Evolutionary conservation across 2,113 vertebrate species (phyloP).

Genomic region (Harpagus bidentatus): DNA sequence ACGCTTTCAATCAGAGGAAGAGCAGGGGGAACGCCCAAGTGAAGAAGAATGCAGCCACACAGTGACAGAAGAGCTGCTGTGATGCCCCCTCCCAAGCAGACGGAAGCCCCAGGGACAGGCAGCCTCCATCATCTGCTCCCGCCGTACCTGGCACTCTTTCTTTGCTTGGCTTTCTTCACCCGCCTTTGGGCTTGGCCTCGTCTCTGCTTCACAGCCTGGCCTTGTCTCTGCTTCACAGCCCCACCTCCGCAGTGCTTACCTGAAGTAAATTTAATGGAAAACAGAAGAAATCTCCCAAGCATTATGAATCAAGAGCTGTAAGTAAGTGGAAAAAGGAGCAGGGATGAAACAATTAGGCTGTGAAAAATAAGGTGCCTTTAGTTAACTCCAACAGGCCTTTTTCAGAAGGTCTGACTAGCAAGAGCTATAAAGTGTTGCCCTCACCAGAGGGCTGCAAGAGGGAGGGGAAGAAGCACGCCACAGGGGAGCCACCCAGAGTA

Average conservation of each 20-base stretch:
- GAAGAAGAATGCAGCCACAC: too few relatives aligned
- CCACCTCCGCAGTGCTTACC: not conserved
- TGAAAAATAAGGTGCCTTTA: not conserved
- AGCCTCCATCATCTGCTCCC: not conserved
- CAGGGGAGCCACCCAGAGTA: not conserved
- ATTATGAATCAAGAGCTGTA: not conserved
- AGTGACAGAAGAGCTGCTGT: not conserved
- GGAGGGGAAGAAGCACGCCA: fast-evolving
- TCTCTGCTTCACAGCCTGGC: not conserved
- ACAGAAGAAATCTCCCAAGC: not conserved
- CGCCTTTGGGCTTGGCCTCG: not conserved
- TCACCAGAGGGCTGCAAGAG: not conserved
- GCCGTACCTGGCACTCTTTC: not conserved
- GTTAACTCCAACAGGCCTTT: not conserved
- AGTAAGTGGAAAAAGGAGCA: not conserved
- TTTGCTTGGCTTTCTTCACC: not conserved
- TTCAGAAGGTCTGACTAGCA: not conserved
- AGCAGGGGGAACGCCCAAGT: not conserved
- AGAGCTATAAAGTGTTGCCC: not conserved
- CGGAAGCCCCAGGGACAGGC: not conserved
- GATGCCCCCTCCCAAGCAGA: too few relatives aligned
- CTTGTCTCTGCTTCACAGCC: not conserved
- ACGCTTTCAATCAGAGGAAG: fast-evolving
- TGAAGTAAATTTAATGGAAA: not conserved
- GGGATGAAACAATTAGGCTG: not conserved